A percentile compares a stretch with the other conserved stretches of the same genome.
Evolutionary conservation across 2,888 invertebrate genomes (phyloP).

Genomic region (Plagodis pulveraria): DNA sequence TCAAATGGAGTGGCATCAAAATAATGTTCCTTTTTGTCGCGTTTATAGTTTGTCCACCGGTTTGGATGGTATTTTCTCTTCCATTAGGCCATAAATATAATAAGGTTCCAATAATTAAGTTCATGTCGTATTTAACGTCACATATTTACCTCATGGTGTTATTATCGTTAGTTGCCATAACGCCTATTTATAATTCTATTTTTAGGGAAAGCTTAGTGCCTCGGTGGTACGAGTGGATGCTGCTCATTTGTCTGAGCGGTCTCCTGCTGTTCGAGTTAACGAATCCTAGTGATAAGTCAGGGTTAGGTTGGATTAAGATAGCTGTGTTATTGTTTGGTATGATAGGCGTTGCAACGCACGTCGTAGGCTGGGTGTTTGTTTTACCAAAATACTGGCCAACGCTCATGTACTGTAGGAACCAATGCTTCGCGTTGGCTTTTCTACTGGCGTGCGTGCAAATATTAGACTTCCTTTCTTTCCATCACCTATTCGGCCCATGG

Average conservation of each 20-base stretch:
- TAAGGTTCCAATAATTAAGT: constrained; percentile 99
- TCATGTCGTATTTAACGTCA: constrained; percentile 99
- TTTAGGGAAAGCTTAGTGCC: constrained; percentile 92
- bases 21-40: constrained; percentile 96
- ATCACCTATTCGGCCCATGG: constrained; percentile 99
- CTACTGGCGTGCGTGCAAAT: constrained; percentile 98
- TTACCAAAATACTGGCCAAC: constrained; percentile 91
- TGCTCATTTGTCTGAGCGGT: constrained; percentile 97
- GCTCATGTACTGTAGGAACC: constrained; percentile 97
- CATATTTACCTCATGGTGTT: constrained; percentile 98
- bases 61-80: constrained; percentile 98
- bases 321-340: constrained; percentile 94
- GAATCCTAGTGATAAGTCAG: constrained; percentile 98
- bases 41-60: constrained; percentile 97
- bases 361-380: constrained; percentile 90
- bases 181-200: constrained; percentile 92
- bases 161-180: constrained; percentile 94
- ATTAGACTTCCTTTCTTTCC: constrained; percentile 98
- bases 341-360: constrained; percentile 95
- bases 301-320: constrained; percentile 97
- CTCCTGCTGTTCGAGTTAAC: constrained; percentile 97
- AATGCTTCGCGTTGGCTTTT: constrained; percentile 97
- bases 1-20: constrained; percentile 98
- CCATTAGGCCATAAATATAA: constrained; percentile 98
- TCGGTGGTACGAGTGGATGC: constrained; percentile 98